Evolutionary conservation across 2,888 invertebrate genomes (phyloP), one percentile per base, ranked within the genome.

Genomic region (Andrena hattorfiana): DNA sequence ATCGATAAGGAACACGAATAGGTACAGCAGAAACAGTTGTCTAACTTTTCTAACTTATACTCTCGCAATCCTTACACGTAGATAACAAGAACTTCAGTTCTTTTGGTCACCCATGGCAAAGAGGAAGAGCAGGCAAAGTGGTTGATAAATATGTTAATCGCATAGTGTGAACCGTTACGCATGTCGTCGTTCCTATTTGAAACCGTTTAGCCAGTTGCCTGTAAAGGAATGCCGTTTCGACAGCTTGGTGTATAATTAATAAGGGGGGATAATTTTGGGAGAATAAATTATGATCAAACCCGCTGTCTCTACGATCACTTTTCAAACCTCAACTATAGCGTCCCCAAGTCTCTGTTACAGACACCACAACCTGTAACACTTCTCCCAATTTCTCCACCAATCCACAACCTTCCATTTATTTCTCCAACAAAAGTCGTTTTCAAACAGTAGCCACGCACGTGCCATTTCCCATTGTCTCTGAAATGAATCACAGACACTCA

Each of bases 81-180:
- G 26, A 23, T 3, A 60, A 16, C 16, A 16, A 26, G 42, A 8
- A 26, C 13, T 64, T 54, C 32, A 26, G 30, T 73, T 59, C 59
- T 71, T 64, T 30, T 51, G 30, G 26, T 64, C 51, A 20, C 28
- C 26, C n/a, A 54, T 26, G 20, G 59, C 26, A 42, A n/a, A 49
- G 10, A 59, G 49, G 64, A 51, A 76, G 35, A 49, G 10, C 23
- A 20, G 35, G 48, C 75, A 72, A 75, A 59, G 63, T 56, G 64
- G 20, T 64, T 63, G 83, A 84, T 89, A 88, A 90, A 88, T 89
- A 90, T 90, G 89, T 89, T 88, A 90, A 90, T 90, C 82, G 83
- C 85, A 86, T 84, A 85, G 84, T 68, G 23, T 26, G 78, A 75
- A 90, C 90, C 90, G 90, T 90, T 90, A 90, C 71, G 51, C 67